A percentile compares a stretch with the other conserved stretches of the same genome.
Conservation (phyloP, 1,140 invertebrate species). For the Argopecten irradians region DNA sequence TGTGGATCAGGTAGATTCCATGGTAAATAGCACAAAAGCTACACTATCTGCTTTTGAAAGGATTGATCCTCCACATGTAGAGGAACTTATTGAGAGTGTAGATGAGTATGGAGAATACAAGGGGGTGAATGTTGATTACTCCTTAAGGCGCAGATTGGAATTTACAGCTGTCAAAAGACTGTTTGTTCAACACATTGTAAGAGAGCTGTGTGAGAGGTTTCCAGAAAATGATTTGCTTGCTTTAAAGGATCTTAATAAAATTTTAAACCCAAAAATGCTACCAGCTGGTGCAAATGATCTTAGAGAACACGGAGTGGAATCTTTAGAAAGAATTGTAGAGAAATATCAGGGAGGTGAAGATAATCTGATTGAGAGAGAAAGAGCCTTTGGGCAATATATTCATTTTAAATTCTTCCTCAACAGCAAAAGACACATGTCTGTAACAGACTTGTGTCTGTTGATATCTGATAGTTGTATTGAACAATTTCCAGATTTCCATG, state of each 20-base stretch:
- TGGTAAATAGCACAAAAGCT: slow-evolving; percentile 24
- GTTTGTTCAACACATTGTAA: slow-evolving; percentile 32
- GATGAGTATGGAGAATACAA: slow-evolving; percentile 18
- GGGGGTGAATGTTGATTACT: slow-evolving; percentile 14
- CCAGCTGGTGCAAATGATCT: background rate
- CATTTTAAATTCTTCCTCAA: slow-evolving; percentile 43
- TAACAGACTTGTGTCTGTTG: slow-evolving; percentile 32
- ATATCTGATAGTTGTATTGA: slow-evolving; percentile 25
- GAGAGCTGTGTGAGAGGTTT: slow-evolving; percentile 41
- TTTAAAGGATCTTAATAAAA: slow-evolving; percentile 34
- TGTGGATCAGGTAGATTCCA: slow-evolving; percentile 3
- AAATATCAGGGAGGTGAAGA: background rate
- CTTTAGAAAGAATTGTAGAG: slow-evolving; percentile 15
- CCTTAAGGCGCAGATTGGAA: slow-evolving; percentile 18
- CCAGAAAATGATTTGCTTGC: slow-evolving; percentile 25
- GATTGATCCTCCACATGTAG: slow-evolving; percentile 6
- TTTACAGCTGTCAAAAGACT: slow-evolving; percentile 16
- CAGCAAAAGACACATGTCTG: slow-evolving; percentile 33
- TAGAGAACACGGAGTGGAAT: slow-evolving; percentile 30
- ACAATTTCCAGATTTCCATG: slow-evolving; percentile 44
- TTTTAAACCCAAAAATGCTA: slow-evolving; percentile 29
- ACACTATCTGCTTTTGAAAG: slow-evolving; percentile 13
- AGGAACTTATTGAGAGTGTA: background rate
- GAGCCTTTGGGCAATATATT: background rate
- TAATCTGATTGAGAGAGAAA: slow-evolving; percentile 28